Evolutionary conservation across 2,888 invertebrate species (phyloP), one percentile per base, ranked within the genome.

Genomic region (Drosophila testacea): DNA sequence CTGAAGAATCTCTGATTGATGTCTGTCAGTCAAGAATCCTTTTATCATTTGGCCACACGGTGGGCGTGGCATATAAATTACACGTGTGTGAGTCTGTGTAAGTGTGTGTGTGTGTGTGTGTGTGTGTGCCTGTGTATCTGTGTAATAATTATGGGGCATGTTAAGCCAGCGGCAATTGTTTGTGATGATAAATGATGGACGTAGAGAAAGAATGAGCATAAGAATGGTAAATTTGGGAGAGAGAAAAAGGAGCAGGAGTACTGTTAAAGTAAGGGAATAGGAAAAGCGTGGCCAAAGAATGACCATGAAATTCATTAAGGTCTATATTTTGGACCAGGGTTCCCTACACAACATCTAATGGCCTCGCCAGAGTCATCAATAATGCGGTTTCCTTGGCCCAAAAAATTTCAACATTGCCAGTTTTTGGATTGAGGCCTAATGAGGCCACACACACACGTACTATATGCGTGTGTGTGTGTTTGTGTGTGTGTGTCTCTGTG

Each of bases 141-240:
- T 64, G 67, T 56, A 74, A 89, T 85, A 89, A 85, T 85, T 85
- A 85, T 84, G 69, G 73, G 44, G 59, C 82, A 77, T 77, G 83
- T 80, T 76, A 62, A 61, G 74, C 89, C 66, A 54, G 69, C 55
- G 78, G 83, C 89, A 88, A 85, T 85, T 85, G 85, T 85, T 88
- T 73, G 88, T 74, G 74, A 88, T 85, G 89, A 85, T 85, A 89
- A 85, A 85, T 85, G 85, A 88, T 85, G 41, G 62, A 69, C 63
- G 16, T 39, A 34, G 47, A 10, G 47, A 42, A 52, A 22, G 48
- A 78, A 57, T 63, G 56, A 52, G 48, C 47, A 39, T 7, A 7
- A 28, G 57, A 47, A 46, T 46, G 13, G 55, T 32, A 55, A 42
- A 36, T 10, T 16, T 30, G 16, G 0, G n/a, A 1, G 4, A 7